These are phyloP conservation scores for Branchinecta lindahli DNA, from an alignment of 1,140 invertebrate genomes.

Conservation along the genomic window DNA sequence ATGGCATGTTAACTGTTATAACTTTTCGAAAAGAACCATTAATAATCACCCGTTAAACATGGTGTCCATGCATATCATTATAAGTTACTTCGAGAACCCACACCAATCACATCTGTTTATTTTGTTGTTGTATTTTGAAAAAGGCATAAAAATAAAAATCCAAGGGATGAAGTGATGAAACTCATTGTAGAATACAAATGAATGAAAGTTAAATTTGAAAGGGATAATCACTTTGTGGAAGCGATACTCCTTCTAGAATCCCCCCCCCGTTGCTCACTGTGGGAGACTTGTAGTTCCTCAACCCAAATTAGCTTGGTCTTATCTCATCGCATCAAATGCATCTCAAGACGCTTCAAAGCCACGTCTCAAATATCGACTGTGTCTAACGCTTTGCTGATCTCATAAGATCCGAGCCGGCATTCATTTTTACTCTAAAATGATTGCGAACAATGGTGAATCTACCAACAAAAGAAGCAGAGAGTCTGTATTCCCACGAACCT, in stretches of 20 bases:
- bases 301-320: neutral
- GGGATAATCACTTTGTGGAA: no score
- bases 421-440: conserved; percentile 10
- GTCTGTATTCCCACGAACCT: neutral
- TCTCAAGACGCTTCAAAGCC: neutral
- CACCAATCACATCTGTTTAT: neutral
- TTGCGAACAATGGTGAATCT: neutral
- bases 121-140: neutral
- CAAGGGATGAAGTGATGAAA: neutral
- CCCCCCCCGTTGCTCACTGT: no score
- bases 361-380: neutral
- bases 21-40: no score
- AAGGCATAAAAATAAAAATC: neutral
- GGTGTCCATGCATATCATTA: neutral
- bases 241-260: no score
- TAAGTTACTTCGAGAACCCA: neutral
- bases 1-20: no score
- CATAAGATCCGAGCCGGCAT: neutral
- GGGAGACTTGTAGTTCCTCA: no score
- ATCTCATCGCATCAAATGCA: neutral
- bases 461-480: neutral
- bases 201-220: no score
- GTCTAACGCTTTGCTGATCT: conserved; percentile 8
- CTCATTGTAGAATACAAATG: no score
- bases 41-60: neutral